A percentile compares a stretch with the other conserved stretches of the same genome.
phyloP scores from a whole-genome alignment of 1,140 invertebrate genomes.

The Danaus plexippus region DNA sequence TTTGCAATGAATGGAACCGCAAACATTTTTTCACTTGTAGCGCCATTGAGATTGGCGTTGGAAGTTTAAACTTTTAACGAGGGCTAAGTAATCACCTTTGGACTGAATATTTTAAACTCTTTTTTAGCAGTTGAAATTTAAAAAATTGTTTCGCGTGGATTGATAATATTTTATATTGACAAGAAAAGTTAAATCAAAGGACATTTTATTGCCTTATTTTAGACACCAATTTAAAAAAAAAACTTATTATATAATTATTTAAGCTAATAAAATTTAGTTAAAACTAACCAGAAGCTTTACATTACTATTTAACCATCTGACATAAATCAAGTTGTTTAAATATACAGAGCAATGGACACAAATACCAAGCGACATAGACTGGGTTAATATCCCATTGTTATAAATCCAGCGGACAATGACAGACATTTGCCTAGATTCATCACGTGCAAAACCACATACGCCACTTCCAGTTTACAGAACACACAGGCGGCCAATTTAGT shows the following conservation, averaged over 20 bases:
- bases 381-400: slow-evolving; percentile 17
- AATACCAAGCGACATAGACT: slow-evolving; percentile 7
- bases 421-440: slow-evolving; percentile 43
- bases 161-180: no score
- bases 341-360: background rate
- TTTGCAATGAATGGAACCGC: slow-evolving; percentile 20
- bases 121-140: no score
- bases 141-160: no score
- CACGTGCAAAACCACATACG: slow-evolving; percentile 34
- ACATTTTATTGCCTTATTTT: no score
- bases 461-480: slow-evolving; percentile 23
- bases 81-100: slow-evolving; percentile 19
- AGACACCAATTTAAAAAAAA: no score
- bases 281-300: no score
- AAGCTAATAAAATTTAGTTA: no score
- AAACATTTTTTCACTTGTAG: slow-evolving; percentile 21
- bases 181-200: no score
- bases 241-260: no score
- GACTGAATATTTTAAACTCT: no score
- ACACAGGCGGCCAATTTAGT: slow-evolving; percentile 8
- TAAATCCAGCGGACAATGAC: slow-evolving; percentile 32
- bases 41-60: slow-evolving; percentile 15
- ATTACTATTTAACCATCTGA: no score
- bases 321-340: no score
- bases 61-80: slow-evolving; percentile 24